phyloP scores from a whole-genome alignment of 2,113 vertebrate genomes.

The Heterocephalus glaber region DNA sequence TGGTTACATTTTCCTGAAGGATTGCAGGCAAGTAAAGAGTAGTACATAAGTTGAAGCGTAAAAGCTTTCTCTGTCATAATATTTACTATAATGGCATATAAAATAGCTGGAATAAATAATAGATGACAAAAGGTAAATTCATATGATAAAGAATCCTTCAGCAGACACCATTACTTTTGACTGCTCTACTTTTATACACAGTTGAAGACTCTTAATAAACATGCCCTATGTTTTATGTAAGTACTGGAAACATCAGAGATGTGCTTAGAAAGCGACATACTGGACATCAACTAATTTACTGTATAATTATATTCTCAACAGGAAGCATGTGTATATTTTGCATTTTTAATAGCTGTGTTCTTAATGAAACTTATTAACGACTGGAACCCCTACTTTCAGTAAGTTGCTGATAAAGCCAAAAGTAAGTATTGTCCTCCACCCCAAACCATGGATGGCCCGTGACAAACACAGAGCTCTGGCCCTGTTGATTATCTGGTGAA shows the following conservation, averaged over 20 bases:
- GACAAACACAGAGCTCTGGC: background rate
- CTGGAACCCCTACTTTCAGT: constrained; percentile 47
- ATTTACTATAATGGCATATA: constrained; percentile 97
- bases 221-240: constrained; percentile 83
- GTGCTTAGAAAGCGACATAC: constrained; percentile 79
- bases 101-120: constrained; percentile 98
- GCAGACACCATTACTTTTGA: constrained; percentile 93
- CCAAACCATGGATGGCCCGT: rapidly evolving
- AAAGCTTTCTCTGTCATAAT: constrained; percentile 96
- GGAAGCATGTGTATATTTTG: constrained; percentile 48
- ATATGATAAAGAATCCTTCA: constrained; percentile 94
- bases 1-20: constrained; percentile 91
- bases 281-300: constrained; percentile 83
- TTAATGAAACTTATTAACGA: constrained; percentile 75
- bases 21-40: constrained; percentile 94
- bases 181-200: constrained; percentile 86
- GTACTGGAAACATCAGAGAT: constrained; percentile 82
- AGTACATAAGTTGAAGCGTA: constrained; percentile 90
- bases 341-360: constrained; percentile 71
- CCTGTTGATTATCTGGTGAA: background rate
- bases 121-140: constrained; percentile 94
- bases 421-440: background rate
- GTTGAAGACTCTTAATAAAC: constrained; percentile 90
- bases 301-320: constrained; percentile 78
- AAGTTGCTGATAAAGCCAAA: background rate